Percentiles rank a stretch among this genome's conserved stretches.
Conservation (phyloP, 2,113 vertebrate genomes). For the Hassar affinis region DNA sequence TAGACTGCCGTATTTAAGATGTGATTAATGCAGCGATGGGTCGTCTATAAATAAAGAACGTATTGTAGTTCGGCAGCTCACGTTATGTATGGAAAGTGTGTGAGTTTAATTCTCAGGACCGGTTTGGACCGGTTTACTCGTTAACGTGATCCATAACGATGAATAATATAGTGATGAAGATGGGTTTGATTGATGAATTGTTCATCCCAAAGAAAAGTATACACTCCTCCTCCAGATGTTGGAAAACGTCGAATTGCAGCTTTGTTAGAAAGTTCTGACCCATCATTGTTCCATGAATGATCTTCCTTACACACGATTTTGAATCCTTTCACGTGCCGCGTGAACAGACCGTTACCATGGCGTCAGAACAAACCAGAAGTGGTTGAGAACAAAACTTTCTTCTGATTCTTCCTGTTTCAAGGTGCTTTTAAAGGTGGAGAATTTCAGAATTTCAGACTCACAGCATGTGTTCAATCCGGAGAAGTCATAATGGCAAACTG, state of each 20-base stretch:
- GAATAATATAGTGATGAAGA: too few species aligned
- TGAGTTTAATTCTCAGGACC: not conserved
- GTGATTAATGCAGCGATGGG: not conserved
- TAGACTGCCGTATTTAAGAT: not conserved
- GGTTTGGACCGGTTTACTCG: not conserved
- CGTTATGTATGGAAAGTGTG: not conserved
- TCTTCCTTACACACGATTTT: not conserved
- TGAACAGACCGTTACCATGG: too few species aligned
- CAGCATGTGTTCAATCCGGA: slow-evolving; percentile 20
- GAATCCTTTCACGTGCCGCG: not conserved
- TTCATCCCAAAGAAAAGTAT: too few species aligned
- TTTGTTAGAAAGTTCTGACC: not conserved
- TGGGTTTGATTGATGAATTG: not conserved
- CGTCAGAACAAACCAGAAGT: too few species aligned
- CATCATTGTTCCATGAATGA: not conserved
- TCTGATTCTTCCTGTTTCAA: not conserved
- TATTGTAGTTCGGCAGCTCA: not conserved
- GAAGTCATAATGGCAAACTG: slow-evolving; percentile 27
- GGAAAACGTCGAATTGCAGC: too few species aligned
- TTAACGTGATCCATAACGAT: not conserved
- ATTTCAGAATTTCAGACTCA: not conserved
- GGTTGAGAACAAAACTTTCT: not conserved
- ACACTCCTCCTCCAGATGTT: too few species aligned
- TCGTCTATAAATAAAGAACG: not conserved
- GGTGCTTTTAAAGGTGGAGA: not conserved